Base-by-base conservation (phyloP, 2,797 vertebrate genomes). In the Poecilia picta region DNA sequence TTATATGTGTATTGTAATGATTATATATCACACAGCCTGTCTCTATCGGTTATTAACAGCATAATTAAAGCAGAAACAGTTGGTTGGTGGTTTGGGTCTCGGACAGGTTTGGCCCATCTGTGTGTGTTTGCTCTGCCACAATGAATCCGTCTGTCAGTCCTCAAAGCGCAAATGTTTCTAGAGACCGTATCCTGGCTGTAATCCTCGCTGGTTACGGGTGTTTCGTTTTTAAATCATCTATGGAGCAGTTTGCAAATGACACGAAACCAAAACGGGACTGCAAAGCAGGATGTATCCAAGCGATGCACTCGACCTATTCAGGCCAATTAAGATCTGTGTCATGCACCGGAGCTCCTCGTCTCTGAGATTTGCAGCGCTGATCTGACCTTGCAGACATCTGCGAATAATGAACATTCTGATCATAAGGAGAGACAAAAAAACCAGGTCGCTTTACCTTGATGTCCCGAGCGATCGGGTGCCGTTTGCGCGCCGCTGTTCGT, bases 321-420 rank as follows among this genome's bases (percentile, higher is more conserved):
- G 80, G 70, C 73, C 84, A 88, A 87, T 90, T 84, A 88, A 76
- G 51, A 88, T 87, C 72, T 77, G 41, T 87, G 85, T 75, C 86
- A 81, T 80, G 77, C 15, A 76, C 11, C 33, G 62, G 62, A 66
- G 62, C 62, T 66, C 59, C 2, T 36, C 20, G 62, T 39, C 31
- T 66, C 62, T 23, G 31, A 64, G 78, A 76, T 83, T 66, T 84
- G 53, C 82, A 71, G 71, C 73, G 88, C 82, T 87, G 70, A 74
- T 93, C 85, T 96, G 95, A 96, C 95, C 95, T 96, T 96, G 95
- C 93, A 86, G 94, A 85, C 81, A 85, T 78, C 73, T 84, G 77
- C 41, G 81, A 78, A 64, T 2, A 16, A 23, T 23, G 36, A 73
- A 70, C 46, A 71, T 16, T 23, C n/a, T 59, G 2, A 33, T 62